Evolutionary conservation across 1,140 invertebrate genomes (phyloP).

Genomic region (Harlomillsia oculata): DNA sequence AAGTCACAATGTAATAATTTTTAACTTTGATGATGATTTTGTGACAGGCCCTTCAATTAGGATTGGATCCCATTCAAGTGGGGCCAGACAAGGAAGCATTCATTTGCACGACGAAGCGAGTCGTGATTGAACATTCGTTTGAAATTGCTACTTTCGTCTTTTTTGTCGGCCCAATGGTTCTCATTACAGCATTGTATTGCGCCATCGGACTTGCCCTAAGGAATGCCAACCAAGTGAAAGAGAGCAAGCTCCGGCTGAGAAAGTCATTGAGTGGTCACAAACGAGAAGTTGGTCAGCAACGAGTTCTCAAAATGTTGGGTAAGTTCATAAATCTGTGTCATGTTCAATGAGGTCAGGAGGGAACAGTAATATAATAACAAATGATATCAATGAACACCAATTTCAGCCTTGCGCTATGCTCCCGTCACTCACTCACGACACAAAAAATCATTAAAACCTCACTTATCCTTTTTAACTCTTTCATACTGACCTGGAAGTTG

Average conservation of each 20-base stretch:
- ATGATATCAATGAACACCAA: no score
- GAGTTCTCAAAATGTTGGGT: constrained; percentile 36
- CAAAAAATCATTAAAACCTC: no score
- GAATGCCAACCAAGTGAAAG: constrained; percentile 37
- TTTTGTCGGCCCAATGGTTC: constrained; percentile 73
- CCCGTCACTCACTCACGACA: no score
- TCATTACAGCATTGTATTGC: constrained; percentile 75
- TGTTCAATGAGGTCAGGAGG: no score
- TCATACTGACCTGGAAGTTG: no score
- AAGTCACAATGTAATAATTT: background rate
- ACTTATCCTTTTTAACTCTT: no score
- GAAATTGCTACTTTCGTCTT: constrained; percentile 74
- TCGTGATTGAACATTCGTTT: constrained; percentile 45
- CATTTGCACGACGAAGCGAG: constrained; percentile 29
- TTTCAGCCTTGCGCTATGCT: no score
- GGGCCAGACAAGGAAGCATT: background rate
- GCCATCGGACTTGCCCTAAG: constrained; percentile 66
- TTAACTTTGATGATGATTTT: background rate
- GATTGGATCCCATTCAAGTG: constrained; percentile 33
- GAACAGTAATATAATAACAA: no score
- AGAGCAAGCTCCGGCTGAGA: constrained; percentile 32
- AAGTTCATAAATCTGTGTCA: no score
- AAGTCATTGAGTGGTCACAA: constrained; percentile 34
- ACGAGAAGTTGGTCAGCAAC: constrained; percentile 32
- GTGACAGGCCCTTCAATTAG: constrained; percentile 51